phyloP scores from a whole-genome alignment of 2,888 invertebrate species.

The Cremastobaeus sp. region DNA sequence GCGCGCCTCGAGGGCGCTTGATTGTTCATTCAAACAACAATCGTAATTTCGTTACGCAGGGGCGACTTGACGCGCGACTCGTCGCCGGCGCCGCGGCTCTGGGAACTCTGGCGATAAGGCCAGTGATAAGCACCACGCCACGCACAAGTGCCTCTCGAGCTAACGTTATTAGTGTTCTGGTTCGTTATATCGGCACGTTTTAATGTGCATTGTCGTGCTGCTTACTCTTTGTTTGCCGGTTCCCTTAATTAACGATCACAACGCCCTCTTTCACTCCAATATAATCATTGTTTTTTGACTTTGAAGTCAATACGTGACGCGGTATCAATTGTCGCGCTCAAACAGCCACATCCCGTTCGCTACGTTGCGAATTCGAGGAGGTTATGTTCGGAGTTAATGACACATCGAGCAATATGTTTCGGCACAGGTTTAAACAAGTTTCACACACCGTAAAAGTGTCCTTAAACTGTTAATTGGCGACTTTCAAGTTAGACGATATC shows the following conservation, averaged over 20 bases:
- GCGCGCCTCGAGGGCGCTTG: slow-evolving; percentile 78
- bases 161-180: slow-evolving; percentile 74
- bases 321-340: slow-evolving; percentile 48
- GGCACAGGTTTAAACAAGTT: too few species aligned
- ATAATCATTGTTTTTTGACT: slow-evolving; percentile 41
- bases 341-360: slow-evolving; percentile 19
- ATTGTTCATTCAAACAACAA: slow-evolving; percentile 79
- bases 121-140: slow-evolving; percentile 55
- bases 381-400: not conserved
- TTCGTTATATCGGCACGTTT: slow-evolving; percentile 68
- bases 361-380: slow-evolving; percentile 10
- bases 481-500: too few species aligned
- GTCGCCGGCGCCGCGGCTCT: slow-evolving; percentile 48
- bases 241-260: slow-evolving; percentile 56
- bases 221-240: slow-evolving; percentile 22
- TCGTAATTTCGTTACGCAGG: slow-evolving; percentile 78
- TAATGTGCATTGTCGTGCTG: slow-evolving; percentile 58
- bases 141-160: slow-evolving; percentile 63
- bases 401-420: too few species aligned
- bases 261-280: slow-evolving; percentile 38
- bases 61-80: slow-evolving; percentile 54
- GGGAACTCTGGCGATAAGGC: slow-evolving; percentile 58
- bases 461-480: too few species aligned
- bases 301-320: slow-evolving; percentile 50
- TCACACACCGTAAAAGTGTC: too few species aligned